Evolutionary conservation across 2,888 invertebrate species (phyloP), one percentile per base, ranked within the genome.

Genomic region (Perizoma flavofasciatum): DNA sequence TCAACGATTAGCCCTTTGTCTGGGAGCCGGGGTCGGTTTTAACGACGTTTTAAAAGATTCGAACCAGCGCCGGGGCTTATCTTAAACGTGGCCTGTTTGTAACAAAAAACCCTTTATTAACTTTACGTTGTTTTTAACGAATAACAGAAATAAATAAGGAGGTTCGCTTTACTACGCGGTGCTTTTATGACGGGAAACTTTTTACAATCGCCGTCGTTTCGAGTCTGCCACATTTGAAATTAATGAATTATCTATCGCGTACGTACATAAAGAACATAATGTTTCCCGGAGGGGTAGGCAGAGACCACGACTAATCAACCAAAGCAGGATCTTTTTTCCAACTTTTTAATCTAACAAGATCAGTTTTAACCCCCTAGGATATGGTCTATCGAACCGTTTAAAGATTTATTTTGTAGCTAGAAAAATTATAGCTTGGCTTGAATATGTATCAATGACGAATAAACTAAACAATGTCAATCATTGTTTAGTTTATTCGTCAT

Each of bases 1-100:
- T 88, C 88, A 91, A 88, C 89, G 90, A 91, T 90, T 91, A 89
- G 88, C 85, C 85, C 82, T 88, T 90, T 89, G 90, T 89, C 88
- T 89, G 85, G 73, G 77, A 75, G 79, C 82, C 75, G 83, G 87
- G 89, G 88, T 86, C 83, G 84, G 83, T 79, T 91, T 91, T 91
- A 91, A 91, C 89, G 89, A 90, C 84, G 86, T 90, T 90, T 91
- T 92, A 90, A 92, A 89, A 91, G 90, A 92, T 91, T 89, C 81
- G 81, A 78, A 83, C 82, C 82, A 82, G 82, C 82, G 81, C 77
- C 79, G 79, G 79, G 77, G 89, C 86, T 90, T 90, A 91, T 90
- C 89, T 87, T 81, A 83, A 84, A 86, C 87, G 84, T 83, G 83
- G 86, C 73, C 75, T 81, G 86, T 81, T 82, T 86, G 86, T 85